These are phyloP conservation scores for Catamblyrhynchus diadema DNA, from an alignment of 2,797 vertebrate species.

Conservation along the genomic window DNA sequence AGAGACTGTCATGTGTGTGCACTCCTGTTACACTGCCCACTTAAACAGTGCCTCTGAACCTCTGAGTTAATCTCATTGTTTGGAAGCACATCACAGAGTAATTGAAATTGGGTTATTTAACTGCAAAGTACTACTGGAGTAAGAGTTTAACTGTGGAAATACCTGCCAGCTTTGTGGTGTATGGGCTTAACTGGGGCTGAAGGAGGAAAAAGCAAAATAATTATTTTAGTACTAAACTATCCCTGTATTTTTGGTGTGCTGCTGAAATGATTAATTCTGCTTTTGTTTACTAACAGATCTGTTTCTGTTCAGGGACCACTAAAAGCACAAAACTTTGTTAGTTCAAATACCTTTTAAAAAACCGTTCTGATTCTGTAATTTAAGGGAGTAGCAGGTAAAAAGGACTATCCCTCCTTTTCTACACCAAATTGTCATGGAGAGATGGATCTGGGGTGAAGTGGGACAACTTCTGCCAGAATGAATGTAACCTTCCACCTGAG, in stretches of 20 bases:
- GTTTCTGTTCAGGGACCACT: background rate
- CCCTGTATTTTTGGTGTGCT: background rate
- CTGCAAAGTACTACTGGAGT: background rate
- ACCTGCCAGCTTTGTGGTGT: background rate
- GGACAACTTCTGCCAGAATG: background rate
- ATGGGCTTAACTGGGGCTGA: background rate
- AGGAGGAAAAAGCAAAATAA: background rate
- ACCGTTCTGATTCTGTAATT: background rate
- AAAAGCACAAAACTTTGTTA: background rate
- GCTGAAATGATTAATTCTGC: background rate
- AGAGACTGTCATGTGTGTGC: background rate
- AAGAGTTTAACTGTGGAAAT: background rate
- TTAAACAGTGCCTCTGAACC: background rate
- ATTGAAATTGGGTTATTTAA: background rate
- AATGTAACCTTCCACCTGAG: slow-evolving; percentile 4
- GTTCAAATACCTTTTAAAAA: background rate
- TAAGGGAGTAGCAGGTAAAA: background rate
- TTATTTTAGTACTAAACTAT: background rate
- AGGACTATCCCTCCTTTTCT: background rate
- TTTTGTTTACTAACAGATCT: background rate
- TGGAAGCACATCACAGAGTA: background rate
- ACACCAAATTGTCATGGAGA: background rate
- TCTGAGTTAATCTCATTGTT: background rate
- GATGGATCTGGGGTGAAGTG: background rate
- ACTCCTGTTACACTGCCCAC: background rate